These are phyloP conservation scores for Archocentrus centrarchus DNA, from an alignment of 2,113 vertebrate genomes.

Conservation along the genomic window DNA sequence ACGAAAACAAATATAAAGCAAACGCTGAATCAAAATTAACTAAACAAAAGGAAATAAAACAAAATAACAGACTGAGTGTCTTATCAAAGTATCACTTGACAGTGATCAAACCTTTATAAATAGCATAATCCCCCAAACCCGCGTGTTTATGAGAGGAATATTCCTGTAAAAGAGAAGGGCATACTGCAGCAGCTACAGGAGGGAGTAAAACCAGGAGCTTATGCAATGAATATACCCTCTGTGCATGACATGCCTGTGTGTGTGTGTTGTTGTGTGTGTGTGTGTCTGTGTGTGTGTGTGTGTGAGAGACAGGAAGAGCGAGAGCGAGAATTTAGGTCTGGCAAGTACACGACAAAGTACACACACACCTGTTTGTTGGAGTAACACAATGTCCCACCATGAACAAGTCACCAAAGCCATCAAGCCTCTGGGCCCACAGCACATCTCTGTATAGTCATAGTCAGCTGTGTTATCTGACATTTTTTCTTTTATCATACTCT, in stretches of 20 bases:
- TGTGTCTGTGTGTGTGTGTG: not conserved
- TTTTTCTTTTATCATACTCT: not conserved
- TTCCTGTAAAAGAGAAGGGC: constrained; percentile 25
- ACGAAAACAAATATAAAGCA: not conserved
- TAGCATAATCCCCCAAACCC: constrained; percentile 54
- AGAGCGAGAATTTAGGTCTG: constrained; percentile 9
- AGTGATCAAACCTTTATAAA: constrained; percentile 53
- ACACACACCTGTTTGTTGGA: constrained; percentile 61
- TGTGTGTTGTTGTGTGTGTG: not conserved
- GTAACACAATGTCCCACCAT: constrained; percentile 60
- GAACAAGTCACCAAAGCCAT: constrained; percentile 49
- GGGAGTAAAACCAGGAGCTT: constrained; percentile 36
- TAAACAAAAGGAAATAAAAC: not conserved
- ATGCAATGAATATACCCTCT: constrained; percentile 33
- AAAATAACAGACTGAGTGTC: not conserved
- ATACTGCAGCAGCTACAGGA: not conserved
- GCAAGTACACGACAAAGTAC: constrained; percentile 33
- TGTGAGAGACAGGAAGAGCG: not conserved
- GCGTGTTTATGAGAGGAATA: constrained; percentile 50
- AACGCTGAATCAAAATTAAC: not conserved
- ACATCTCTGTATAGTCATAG: constrained; percentile 25
- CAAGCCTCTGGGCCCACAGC: constrained; percentile 26
- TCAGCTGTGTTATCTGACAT: not conserved
- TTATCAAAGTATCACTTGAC: constrained; percentile 34
- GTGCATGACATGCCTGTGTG: constrained; percentile 23